Conservation (phyloP, 1,140 invertebrate genomes). For the Bombus huntii region DNA sequence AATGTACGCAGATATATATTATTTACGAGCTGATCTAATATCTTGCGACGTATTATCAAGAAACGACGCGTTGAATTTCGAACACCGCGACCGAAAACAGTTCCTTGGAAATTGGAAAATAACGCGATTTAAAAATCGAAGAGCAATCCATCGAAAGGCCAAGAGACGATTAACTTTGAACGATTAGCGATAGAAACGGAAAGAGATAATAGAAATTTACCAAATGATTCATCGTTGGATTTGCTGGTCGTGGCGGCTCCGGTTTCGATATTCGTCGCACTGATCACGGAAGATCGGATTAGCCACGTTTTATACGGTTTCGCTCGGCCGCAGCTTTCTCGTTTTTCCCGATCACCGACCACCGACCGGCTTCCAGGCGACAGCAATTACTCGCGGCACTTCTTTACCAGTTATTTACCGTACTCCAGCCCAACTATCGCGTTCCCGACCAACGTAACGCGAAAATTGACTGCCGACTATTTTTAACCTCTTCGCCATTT, state of each 20-base stretch:
- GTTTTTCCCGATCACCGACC: conserved; percentile 45
- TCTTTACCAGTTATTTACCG: conserved; percentile 50
- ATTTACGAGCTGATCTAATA: too few relatives aligned
- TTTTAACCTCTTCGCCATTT: background rate
- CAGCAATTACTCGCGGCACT: conserved; percentile 55
- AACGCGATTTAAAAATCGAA: too few relatives aligned
- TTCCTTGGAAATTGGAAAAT: too few relatives aligned
- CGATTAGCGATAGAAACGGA: background rate
- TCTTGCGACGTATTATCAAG: too few relatives aligned
- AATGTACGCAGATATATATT: too few relatives aligned
- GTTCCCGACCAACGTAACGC: background rate
- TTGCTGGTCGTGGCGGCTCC: conserved; percentile 12
- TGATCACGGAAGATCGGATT: conserved; percentile 36
- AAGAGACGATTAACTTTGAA: background rate
- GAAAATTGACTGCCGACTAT: background rate
- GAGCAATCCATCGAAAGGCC: too few relatives aligned
- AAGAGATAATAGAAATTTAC: conserved; percentile 57
- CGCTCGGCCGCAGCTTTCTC: conserved; percentile 74
- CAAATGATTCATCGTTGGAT: conserved; percentile 65
- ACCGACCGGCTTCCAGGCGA: conserved; percentile 30
- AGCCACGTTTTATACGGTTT: conserved; percentile 73
- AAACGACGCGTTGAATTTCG: too few relatives aligned
- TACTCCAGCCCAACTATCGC: conserved; percentile 19
- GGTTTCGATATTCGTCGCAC: conserved; percentile 44
- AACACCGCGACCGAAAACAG: too few relatives aligned